Conservation (phyloP, 2,888 invertebrate genomes). For the Creontiades dilutus region DNA sequence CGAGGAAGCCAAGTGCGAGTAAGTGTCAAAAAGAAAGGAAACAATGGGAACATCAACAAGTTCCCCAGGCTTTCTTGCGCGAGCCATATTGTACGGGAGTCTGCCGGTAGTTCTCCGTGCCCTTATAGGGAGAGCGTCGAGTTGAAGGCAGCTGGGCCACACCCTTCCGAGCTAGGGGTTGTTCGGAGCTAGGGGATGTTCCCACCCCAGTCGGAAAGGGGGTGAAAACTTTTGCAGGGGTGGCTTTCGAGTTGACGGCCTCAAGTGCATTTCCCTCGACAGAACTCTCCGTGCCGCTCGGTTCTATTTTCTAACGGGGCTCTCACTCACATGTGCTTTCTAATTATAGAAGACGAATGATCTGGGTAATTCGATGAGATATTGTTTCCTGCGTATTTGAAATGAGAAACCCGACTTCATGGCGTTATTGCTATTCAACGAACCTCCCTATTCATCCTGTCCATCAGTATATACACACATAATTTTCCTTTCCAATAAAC, state of each 20-base stretch:
- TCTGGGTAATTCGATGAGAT: background rate
- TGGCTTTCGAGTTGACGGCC: conserved; percentile 21
- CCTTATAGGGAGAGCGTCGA: background rate
- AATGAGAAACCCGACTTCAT: too few species aligned
- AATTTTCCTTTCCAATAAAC: too few species aligned
- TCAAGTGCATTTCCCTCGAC: conserved; percentile 27
- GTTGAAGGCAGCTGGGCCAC: conserved; percentile 34
- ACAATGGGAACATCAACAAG: background rate
- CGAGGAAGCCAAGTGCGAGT: background rate
- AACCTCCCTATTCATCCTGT: too few species aligned
- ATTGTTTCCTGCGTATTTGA: background rate
- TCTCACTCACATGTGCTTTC: background rate
- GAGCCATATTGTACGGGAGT: background rate
- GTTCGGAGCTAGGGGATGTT: background rate
- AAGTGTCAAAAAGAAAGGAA: background rate
- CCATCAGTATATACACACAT: too few species aligned
- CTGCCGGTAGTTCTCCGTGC: background rate
- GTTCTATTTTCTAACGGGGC: background rate
- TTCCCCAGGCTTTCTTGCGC: background rate
- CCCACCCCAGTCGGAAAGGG: background rate
- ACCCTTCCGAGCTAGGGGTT: conserved; percentile 20
- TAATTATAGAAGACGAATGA: conserved; percentile 30
- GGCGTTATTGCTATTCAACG: too few species aligned
- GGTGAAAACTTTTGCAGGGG: background rate
- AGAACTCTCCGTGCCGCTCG: background rate